phyloP scores from a whole-genome alignment of 2,113 vertebrate species.

The Polypterus bichir region DNA sequence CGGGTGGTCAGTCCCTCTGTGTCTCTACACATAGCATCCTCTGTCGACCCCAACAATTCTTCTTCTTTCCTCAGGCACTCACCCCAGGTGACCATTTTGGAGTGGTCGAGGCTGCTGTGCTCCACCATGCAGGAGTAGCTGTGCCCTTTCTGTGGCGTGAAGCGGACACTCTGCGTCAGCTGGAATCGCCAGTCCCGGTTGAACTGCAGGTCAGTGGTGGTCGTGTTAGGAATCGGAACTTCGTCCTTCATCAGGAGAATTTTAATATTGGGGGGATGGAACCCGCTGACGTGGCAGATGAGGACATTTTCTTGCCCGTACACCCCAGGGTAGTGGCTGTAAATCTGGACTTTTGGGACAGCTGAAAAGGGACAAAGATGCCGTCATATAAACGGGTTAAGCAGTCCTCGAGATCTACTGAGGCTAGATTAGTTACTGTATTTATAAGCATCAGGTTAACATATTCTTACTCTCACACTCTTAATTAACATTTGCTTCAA shows the following conservation, averaged over 20 bases:
- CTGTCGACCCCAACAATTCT: too few species aligned
- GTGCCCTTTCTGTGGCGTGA: fast-evolving
- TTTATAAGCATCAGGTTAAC: too few species aligned
- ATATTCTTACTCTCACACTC: too few species aligned
- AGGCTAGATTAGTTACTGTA: too few species aligned
- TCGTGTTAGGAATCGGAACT: fast-evolving
- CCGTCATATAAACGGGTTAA: too few species aligned
- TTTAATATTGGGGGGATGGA: slow-evolving; percentile 34
- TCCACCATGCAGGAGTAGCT: neutral
- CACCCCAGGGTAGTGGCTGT: slow-evolving; percentile 4
- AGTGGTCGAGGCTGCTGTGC: fast-evolving
- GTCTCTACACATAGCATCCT: too few species aligned
- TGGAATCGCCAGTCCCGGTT: slow-evolving; percentile 41
- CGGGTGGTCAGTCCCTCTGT: too few species aligned
- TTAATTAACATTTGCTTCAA: too few species aligned
- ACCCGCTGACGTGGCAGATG: slow-evolving; percentile 32
- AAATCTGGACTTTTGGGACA: slow-evolving; percentile 28
- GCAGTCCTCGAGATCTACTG: too few species aligned
- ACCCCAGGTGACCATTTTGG: slow-evolving; percentile 22
- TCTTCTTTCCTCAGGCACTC: neutral
- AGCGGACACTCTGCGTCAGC: slow-evolving; percentile 1
- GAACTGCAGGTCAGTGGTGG: slow-evolving; percentile 36
- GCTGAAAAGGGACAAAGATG: slow-evolving; percentile 10
- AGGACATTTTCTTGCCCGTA: slow-evolving; percentile 17
- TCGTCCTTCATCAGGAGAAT: slow-evolving; percentile 27